Evolutionary conservation across 2,797 vertebrate genomes (phyloP).

Genomic region (Gymnodraco acuticeps): DNA sequence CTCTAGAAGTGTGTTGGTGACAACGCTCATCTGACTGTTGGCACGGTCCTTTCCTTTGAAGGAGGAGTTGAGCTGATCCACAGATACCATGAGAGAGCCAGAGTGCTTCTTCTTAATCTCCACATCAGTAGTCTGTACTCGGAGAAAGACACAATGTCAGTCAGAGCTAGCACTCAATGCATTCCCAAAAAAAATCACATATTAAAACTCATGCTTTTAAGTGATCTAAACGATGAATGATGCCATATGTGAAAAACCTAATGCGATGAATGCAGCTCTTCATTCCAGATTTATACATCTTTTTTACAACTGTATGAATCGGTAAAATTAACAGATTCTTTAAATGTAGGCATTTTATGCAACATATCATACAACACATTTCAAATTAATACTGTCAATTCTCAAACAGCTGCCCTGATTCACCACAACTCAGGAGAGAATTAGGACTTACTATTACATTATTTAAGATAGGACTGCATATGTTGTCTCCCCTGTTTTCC

Average conservation of each 20-base stretch:
- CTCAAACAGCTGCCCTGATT: conserved; percentile 52
- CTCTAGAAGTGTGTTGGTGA: conserved; percentile 97
- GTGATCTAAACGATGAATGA: conserved; percentile 16
- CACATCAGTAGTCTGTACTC: conserved; percentile 91
- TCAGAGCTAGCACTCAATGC: conserved; percentile 30
- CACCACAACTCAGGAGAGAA: neutral
- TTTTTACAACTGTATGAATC: neutral
- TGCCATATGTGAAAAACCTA: neutral
- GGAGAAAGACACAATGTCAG: conserved; percentile 56
- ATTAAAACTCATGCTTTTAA: conserved; percentile 21
- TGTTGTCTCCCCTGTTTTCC: neutral
- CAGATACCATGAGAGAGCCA: conserved; percentile 97
- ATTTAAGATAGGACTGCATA: conserved; percentile 7
- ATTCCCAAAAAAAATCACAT: conserved; percentile 32
- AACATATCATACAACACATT: conserved; percentile 19
- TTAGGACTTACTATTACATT: neutral
- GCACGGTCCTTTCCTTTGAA: conserved; percentile 95
- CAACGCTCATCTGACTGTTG: conserved; percentile 95
- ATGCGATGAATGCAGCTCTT: neutral
- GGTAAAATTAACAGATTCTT: conserved; percentile 1
- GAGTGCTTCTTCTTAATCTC: conserved; percentile 96
- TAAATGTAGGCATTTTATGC: conserved; percentile 2
- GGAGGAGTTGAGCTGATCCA: conserved; percentile 96
- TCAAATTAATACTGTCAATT: conserved; percentile 51
- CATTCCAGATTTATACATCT: conserved; percentile 4